Conservation (phyloP, 2,113 vertebrate species). For the Vulpes lagopus region DNA sequence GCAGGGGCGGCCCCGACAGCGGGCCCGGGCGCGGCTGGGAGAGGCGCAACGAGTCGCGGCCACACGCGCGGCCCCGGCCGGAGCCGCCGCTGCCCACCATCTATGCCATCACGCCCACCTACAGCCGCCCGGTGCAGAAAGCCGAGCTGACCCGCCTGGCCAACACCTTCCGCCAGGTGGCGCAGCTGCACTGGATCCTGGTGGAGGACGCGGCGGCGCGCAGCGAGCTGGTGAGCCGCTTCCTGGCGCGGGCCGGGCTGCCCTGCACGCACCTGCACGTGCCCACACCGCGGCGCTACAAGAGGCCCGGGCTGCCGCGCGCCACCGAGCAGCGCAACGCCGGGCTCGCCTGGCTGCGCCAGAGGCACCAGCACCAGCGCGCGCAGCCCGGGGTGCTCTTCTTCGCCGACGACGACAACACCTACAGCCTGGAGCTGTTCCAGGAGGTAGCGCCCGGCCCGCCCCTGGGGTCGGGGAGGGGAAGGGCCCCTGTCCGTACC, state of each 20-base stretch:
- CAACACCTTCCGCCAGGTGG: constrained; percentile 97
- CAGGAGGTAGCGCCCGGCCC: constrained; percentile 91
- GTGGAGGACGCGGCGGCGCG: constrained; percentile 94
- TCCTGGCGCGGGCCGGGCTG: constrained; percentile 92
- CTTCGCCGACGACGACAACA: constrained; percentile 99
- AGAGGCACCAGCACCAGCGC: constrained; percentile 87
- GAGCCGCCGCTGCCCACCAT: constrained; percentile 89
- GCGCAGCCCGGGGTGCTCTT: constrained; percentile 94
- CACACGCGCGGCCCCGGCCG: neutral
- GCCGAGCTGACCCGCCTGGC: constrained; percentile 97
- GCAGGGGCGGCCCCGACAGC: neutral
- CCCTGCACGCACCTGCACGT: constrained; percentile 95
- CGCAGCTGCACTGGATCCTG: constrained; percentile 96
- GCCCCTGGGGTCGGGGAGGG: neutral
- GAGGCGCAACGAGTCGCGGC: neutral
- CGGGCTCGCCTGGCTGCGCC: constrained; percentile 95
- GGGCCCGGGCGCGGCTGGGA: neutral
- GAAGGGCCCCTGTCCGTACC: too few species aligned
- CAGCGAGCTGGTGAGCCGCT: constrained; percentile 94
- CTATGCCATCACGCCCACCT: constrained; percentile 97
- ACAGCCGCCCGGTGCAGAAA: constrained; percentile 97
- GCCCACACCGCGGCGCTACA: constrained; percentile 96
- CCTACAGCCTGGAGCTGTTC: constrained; percentile 98
- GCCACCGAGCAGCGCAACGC: constrained; percentile 98
- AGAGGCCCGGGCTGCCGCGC: constrained; percentile 94